Evolutionary conservation across 1,140 invertebrate species (phyloP), one percentile per base, ranked within the genome.

Genomic region (Drosophila mayri): DNA sequence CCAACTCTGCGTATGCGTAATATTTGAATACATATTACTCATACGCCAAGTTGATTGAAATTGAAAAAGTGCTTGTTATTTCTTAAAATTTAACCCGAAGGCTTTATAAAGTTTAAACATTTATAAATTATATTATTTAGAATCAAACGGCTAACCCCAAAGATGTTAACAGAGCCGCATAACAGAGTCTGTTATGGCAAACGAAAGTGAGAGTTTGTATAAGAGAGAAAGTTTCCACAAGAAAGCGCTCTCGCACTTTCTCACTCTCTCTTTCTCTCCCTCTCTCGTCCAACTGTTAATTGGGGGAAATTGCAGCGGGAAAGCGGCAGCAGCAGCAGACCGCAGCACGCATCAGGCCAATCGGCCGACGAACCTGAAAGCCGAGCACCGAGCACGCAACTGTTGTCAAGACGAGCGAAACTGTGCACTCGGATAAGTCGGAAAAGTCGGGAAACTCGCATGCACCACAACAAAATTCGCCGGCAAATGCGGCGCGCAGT

Each of bases 401-500:
- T 70, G 49, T 32, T 30, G 18, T 50, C 49, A 28, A 28, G 20
- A 35, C 70, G 70, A 72, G 11, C 52, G n/a, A 50, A 37, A 40
- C 63, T 86, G 43, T 86, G 83, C 79, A 87, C 47, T 88, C 84
- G 81, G 63, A 50, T 63, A 43, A 86, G 52, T 88, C 84, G 81
- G 63, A 47, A 70, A 44, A 73, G 32, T 66, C 72, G 81, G 63
- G 38, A 64, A 40, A 73, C 62, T 85, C 74, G 54, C 74, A 87
- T 88, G 85, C 85, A 88, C 57, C 81, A 81, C 74, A 88, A 88
- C 85, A 85, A 90, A 79, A 90, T 90, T 85, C 81, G 85, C 85
- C 85, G 85, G 85, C 85, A 64, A 79, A 44, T 75, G 85, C 74
- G 70, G 54, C 85, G 70, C 81, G 49, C 85, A 88, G 85, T 88